Conservation (phyloP, 2,113 vertebrate species). For the Rattus rattus region DNA sequence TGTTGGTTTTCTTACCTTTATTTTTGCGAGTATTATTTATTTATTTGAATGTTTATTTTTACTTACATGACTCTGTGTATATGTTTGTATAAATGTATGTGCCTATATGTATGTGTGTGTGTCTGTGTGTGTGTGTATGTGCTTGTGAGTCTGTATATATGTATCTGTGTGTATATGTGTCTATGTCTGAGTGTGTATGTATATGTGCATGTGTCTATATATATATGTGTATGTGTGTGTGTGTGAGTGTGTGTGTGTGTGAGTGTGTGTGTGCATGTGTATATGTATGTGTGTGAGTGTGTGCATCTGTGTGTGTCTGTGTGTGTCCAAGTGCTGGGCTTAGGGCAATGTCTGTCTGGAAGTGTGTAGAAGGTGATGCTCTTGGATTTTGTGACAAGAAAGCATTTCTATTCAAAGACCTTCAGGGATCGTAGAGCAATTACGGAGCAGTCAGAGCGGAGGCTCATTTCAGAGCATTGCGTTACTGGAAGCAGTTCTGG, state of each 20-base stretch:
- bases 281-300: no score
- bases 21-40: neutral
- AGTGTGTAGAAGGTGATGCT: neutral
- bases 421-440: neutral
- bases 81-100: neutral
- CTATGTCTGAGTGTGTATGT: no score
- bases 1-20: neutral
- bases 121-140: neutral
- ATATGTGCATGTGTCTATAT: no score
- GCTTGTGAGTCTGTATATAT: no score
- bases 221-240: no score
- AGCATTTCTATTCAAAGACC: neutral
- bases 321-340: neutral
- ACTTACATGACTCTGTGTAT: neutral
- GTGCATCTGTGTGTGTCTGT: no score
- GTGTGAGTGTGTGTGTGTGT: no score
- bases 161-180: neutral
- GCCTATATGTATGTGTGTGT: neutral
- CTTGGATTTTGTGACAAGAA: neutral
- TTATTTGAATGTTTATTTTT: neutral
- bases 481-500: neutral
- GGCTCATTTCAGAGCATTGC: neutral
- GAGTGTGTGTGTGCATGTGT: no score
- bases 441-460: neutral
- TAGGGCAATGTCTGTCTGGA: neutral